Conservation (phyloP, 2,113 vertebrate genomes). For the Rattus rattus region DNA sequence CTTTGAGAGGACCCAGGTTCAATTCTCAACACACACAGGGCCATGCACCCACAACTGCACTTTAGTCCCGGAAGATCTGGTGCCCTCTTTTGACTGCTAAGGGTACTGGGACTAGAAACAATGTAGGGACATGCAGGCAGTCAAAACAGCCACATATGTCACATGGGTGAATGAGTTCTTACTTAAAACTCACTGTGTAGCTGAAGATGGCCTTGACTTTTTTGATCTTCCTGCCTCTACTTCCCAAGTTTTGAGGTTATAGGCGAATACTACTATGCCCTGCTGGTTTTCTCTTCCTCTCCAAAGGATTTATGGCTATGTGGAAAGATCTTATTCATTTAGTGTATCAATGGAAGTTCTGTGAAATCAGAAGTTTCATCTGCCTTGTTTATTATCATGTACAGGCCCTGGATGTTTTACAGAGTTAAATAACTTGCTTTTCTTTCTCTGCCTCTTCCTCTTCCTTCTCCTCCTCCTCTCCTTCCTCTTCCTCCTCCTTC, state of each 20-base stretch:
- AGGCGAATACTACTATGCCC: not conserved
- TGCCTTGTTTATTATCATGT: not conserved
- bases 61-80: not conserved
- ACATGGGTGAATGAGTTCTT: not conserved
- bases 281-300: not conserved
- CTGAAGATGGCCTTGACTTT: not conserved
- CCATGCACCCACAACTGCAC: not conserved
- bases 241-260: not conserved
- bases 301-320: not conserved
- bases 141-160: not conserved
- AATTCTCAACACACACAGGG: not conserved
- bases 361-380: not conserved
- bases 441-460: not conserved
- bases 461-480: too few species aligned
- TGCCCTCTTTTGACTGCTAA: not conserved
- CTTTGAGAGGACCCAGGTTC: not conserved
- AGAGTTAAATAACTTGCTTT: not conserved
- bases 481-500: not conserved
- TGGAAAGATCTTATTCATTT: slow-evolving; percentile 26
- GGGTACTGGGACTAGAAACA: too few species aligned
- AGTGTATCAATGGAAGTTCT: not conserved
- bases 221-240: not conserved
- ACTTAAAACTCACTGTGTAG: not conserved
- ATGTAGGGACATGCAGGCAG: too few species aligned
- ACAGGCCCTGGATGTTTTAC: not conserved